Evolutionary conservation across 1,140 invertebrate species (phyloP), one percentile per base, ranked within the genome.

Genomic region (Rhagoletis zephyria): DNA sequence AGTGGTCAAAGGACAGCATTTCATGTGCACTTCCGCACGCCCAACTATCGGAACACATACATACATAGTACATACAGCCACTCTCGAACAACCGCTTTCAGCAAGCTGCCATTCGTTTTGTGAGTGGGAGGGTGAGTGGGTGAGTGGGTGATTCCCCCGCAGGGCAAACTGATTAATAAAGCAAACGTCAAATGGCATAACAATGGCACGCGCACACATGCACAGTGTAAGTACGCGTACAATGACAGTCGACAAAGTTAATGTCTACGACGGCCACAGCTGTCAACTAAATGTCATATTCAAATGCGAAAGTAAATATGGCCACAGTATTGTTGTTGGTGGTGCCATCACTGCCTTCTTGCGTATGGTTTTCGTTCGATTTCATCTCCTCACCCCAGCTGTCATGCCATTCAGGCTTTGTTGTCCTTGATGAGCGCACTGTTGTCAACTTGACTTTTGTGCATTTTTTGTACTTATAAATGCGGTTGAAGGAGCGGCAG

Each of bases 161-260:
- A 89, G 91, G 91, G 90, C 91, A 92, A 92, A 92, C 91, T 91
- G 91, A 92, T 92, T 92, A 92, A 92, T 91, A 92, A 92, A 92
- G 90, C 90, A 92, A 92, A 92, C 91, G 91, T 92, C 91, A 92
- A 92, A 91, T 87, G 88, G 85, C 74, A 88, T 65, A 87, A 88
- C 67, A 88, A 87, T 85, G 85, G 48, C 67, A 59, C 60, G 64
- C 77, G 42, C 42, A 42, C 70, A 61, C 65, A 74, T 48, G n/a
- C 60, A 61, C 6, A 40, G n/a, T 5, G 3, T 51, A 85, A 4
- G 7, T 30, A 60, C 3, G 6, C 14, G 42, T 45, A 51, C 59
- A 86, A 60, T 3, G 61, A 40, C 45, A 74, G 48, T 74, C 40
- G 45, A 88, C 63, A 42, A 56, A 30, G 61, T 59, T 65, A 85